Evolutionary conservation across 2,797 vertebrate species (phyloP), one percentile per base, ranked within the genome.

Genomic region (Clarias pachynema): DNA sequence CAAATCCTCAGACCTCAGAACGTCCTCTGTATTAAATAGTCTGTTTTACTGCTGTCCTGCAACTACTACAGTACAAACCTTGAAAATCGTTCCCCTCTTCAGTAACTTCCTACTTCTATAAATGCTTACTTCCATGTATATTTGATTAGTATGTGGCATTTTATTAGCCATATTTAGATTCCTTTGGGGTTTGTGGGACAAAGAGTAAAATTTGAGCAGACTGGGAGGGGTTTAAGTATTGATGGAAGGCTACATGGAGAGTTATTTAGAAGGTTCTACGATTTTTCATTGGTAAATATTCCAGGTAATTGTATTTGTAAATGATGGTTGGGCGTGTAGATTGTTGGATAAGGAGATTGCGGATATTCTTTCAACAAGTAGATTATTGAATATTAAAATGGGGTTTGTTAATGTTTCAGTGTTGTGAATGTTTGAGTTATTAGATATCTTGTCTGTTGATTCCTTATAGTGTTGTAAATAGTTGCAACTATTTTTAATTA

Each of bases 51-150:
- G 87, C 85, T 77, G 69, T 34, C 65, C 70, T 60, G 29, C 68
- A 89, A 74, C 83, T 73, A 83, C 74, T 65, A n/a, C n/a, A n/a
- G n/a, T n/a, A 57, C 81, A 85, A 84, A 79, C 87, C 83, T 79
- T 84, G 84, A 86, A 83, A 82, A 88, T 89, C 72, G 72, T 49
- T 37, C 78, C n/a, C 75, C 69, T 77, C 60, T 87, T 85, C 85
- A 89, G 86, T 90, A 89, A 87, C 89, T 83, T 44, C 44, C 75
- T 63, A 79, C 65, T 87, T 85, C 85, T 88, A 85, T 90, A 89
- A 86, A 90, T 83, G 84, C 85, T 84, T 82, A 83, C 68, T 82
- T 88, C 57, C 77, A 85, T 90, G 86, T 89, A 90, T 88, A 86
- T 88, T 89, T 84, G 60, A 86, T 88, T 89, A 84, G 75, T 81